Evolutionary conservation across 2,888 invertebrate species (phyloP).

Genomic region (Polyommatus icarus): DNA sequence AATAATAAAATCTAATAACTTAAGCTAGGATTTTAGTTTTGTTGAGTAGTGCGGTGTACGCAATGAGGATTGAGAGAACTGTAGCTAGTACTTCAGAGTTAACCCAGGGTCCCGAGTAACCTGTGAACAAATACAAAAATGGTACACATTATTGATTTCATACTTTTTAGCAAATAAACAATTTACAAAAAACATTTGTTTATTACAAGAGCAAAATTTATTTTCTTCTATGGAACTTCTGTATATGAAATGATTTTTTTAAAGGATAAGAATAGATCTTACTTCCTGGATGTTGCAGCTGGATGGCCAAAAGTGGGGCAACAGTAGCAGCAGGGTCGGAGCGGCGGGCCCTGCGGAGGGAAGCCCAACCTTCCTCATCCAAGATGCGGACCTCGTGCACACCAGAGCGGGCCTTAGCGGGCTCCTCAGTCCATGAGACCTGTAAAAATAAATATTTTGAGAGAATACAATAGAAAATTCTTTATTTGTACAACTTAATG

Average conservation of each 20-base stretch:
- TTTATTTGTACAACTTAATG: no score
- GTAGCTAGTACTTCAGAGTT: conserved; percentile 95
- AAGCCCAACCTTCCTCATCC: conserved; percentile 95
- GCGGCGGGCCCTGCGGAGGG: conserved; percentile 89
- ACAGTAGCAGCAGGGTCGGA: conserved; percentile 84
- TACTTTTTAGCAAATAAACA: no score
- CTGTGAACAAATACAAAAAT: conserved; percentile 55
- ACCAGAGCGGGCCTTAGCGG: conserved; percentile 89
- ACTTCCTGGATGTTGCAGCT: conserved; percentile 79
- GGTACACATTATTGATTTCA: no score
- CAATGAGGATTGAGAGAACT: conserved; percentile 86
- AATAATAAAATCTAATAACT: conserved; percentile 48
- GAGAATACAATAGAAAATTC: no score
- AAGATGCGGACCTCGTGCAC: conserved; percentile 89
- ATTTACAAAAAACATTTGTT: no score
- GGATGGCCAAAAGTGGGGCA: conserved; percentile 85
- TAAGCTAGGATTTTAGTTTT: conserved; percentile 89
- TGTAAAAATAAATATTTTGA: conserved; percentile 53
- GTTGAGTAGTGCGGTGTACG: conserved; percentile 92
- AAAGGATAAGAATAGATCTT: conserved; percentile 45
- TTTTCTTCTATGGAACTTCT: no score
- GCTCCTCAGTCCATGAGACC: conserved; percentile 97
- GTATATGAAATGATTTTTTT: not conserved
- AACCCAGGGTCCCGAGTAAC: conserved; percentile 95
- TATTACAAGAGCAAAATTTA: no score